phyloP scores from a whole-genome alignment of 1,140 invertebrate genomes.

The Globodera ellingtonae region DNA sequence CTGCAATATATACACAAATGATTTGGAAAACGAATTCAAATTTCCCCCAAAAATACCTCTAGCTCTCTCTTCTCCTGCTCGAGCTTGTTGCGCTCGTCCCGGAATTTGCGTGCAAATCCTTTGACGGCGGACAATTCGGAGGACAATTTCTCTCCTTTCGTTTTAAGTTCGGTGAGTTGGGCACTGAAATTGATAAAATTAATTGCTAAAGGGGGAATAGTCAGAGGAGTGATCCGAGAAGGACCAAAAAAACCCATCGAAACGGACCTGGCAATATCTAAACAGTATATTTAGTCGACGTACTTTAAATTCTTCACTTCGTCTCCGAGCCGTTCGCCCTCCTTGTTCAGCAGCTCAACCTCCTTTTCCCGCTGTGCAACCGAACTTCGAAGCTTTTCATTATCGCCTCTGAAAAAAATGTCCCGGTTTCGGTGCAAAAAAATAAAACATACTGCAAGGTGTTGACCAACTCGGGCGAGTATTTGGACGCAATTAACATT shows the following conservation, averaged over 20 bases:
- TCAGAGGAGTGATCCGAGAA: too few relatives aligned
- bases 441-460: slow-evolving; percentile 26
- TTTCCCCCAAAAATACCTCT: background rate
- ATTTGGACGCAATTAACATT: slow-evolving; percentile 28
- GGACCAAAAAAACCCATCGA: too few relatives aligned
- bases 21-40: background rate
- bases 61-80: slow-evolving; percentile 15
- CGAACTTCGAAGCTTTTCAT: slow-evolving; percentile 17
- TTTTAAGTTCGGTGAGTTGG: background rate
- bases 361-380: slow-evolving; percentile 24
- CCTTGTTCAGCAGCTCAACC: slow-evolving; percentile 8
- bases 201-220: background rate
- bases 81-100: slow-evolving; percentile 9
- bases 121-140: background rate
- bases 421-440: background rate
- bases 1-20: background rate
- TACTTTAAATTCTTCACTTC: slow-evolving; percentile 12
- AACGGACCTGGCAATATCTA: too few relatives aligned
- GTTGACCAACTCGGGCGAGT: slow-evolving; percentile 29
- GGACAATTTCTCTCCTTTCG: background rate
- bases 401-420: slow-evolving; percentile 21
- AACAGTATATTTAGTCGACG: background rate
- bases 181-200: slow-evolving; percentile 1
- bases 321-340: slow-evolving; percentile 19
- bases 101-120: slow-evolving; percentile 24